phyloP scores from a whole-genome alignment of 2,888 invertebrate species.

The Celastrina argiolus region DNA sequence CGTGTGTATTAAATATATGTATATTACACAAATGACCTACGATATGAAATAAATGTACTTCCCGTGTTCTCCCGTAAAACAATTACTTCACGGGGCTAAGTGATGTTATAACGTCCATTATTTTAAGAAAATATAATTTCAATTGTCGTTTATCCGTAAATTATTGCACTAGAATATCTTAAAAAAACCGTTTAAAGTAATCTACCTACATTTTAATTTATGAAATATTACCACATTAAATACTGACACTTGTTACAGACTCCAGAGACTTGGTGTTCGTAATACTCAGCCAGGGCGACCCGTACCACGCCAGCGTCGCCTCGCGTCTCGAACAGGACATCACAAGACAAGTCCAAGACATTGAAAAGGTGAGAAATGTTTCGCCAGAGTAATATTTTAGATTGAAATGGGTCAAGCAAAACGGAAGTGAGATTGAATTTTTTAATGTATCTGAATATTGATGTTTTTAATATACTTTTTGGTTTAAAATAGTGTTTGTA shows the following conservation, averaged over 20 bases:
- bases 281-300: slow-evolving; percentile 81
- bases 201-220: too few relatives aligned
- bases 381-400: neutral
- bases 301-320: slow-evolving; percentile 80
- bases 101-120: too few relatives aligned
- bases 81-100: too few relatives aligned
- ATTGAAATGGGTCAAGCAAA: neutral
- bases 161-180: too few relatives aligned
- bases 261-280: slow-evolving; percentile 77
- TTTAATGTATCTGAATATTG: neutral
- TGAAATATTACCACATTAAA: too few relatives aligned
- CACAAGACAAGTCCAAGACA: slow-evolving; percentile 69
- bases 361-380: slow-evolving; percentile 50
- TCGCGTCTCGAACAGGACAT: slow-evolving; percentile 74
- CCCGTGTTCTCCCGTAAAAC: too few relatives aligned
- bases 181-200: too few relatives aligned
- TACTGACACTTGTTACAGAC: slow-evolving; percentile 65
- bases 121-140: too few relatives aligned
- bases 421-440: neutral
- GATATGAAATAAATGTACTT: too few relatives aligned
- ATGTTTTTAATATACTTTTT: neutral
- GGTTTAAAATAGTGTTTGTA: neutral
- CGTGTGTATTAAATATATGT: too few relatives aligned
- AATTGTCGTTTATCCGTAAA: too few relatives aligned
- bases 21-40: too few relatives aligned